A percentile compares a stretch with the other conserved stretches of the same genome.
Evolutionary conservation across 2,888 invertebrate genomes (phyloP).

Genomic region (Drosophila fulvimacula): DNA sequence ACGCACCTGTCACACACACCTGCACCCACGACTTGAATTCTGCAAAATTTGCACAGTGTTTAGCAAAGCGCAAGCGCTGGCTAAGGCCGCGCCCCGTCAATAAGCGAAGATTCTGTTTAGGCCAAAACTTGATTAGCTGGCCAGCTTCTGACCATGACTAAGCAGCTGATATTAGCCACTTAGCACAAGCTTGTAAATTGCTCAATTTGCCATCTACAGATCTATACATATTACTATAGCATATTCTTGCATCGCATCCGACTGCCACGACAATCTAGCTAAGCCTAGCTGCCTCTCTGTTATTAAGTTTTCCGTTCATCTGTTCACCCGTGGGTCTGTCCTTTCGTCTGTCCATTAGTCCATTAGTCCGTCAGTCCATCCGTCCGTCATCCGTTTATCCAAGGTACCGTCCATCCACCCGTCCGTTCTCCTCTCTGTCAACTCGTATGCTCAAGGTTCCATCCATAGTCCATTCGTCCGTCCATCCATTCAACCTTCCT

Average conservation of each 20-base stretch:
- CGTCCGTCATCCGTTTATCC: background rate
- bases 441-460: background rate
- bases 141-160: background rate
- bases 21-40: conserved; percentile 15
- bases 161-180: background rate
- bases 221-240: too few species aligned
- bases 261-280: background rate
- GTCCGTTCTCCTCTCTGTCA: background rate
- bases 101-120: conserved; percentile 7
- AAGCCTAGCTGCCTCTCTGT: too few species aligned
- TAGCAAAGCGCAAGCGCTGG: conserved; percentile 49
- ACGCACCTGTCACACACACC: background rate
- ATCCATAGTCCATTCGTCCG: background rate
- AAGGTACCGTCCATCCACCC: background rate
- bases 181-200: background rate
- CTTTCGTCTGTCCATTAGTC: background rate
- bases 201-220: background rate
- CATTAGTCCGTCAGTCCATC: background rate
- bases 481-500: background rate
- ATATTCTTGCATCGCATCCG: background rate
- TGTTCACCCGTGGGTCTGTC: too few species aligned
- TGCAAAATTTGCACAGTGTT: conserved; percentile 64
- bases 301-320: background rate
- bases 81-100: conserved; percentile 31
- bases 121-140: background rate